Conservation (phyloP, 30 jellyfish, hydroid and myxozoan genomes). For the Turritopsis rubra region DNA sequence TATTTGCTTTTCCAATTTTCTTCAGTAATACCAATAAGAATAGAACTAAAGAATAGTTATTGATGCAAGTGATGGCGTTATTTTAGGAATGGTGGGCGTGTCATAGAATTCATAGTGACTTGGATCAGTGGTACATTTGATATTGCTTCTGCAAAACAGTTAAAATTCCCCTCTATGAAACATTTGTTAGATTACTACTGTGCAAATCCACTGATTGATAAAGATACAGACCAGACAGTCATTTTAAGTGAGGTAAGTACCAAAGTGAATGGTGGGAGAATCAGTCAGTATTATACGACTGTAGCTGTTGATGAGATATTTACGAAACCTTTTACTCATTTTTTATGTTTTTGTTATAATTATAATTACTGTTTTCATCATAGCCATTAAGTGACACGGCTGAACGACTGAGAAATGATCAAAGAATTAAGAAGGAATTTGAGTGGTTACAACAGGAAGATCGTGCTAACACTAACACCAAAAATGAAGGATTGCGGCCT, state of each 20-base stretch:
- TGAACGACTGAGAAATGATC: slow-evolving; percentile 47
- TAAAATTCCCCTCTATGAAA: slow-evolving; percentile 50
- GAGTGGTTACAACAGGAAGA: slow-evolving; percentile 81
- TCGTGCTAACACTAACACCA: slow-evolving; percentile 58
- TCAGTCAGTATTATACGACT: too few relatives aligned
- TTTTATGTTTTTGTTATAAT: too few relatives aligned
- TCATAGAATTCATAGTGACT: slow-evolving; percentile 52
- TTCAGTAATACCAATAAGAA: too few relatives aligned
- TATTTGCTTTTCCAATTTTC: neutral
- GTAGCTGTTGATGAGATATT: too few relatives aligned
- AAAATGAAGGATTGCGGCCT: slow-evolving; percentile 62
- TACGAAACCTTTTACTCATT: too few relatives aligned
- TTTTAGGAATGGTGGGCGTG: slow-evolving; percentile 37
- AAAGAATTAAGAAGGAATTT: slow-evolving; percentile 63
- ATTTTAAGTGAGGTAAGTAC: slow-evolving; percentile 48
- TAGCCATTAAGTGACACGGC: slow-evolving; percentile 86
- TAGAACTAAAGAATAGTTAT: too few relatives aligned
- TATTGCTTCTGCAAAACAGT: slow-evolving; percentile 37
- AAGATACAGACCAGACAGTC: slow-evolving; percentile 43
- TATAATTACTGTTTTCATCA: slow-evolving; percentile 11
- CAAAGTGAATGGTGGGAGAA: too few relatives aligned
- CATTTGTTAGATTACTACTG: slow-evolving; percentile 45
- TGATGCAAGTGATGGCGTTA: neutral
- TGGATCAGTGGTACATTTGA: slow-evolving; percentile 43
- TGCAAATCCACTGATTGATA: slow-evolving; percentile 53